Base-by-base conservation (phyloP, 2,113 vertebrate genomes). In the Thunnus thynnus region DNA sequence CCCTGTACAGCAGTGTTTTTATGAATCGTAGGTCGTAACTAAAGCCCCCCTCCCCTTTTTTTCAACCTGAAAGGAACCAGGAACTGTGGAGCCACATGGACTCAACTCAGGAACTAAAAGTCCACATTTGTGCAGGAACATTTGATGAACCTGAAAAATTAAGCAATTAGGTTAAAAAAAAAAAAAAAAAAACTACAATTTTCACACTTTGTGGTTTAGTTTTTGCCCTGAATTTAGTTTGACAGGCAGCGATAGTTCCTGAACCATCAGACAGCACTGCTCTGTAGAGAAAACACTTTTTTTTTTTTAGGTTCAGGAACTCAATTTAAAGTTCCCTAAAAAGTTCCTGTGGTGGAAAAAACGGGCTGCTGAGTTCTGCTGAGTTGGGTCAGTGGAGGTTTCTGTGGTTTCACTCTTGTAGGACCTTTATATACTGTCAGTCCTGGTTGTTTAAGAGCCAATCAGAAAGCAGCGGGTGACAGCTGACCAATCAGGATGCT, bases 401-500 rank as follows among this genome's bases (percentile, higher is more conserved):
- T 22, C 22, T 22, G 22, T 22, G 22, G 22, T 22, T 22, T 22
- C 22, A 22, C 22, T 22, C 22, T 22, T 22, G 22, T 22, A 22
- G 22, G 22, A 22, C 22, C 22, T 22, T n/a, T 55, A 7, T 66
- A 57, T 16, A 44, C 27, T 16, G 51, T 50, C 44, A 25, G 64
- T 46, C 63, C 63, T 30, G 27, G 27, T 30, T 9, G 51, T 18
- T 51, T 16, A 4, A 12, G 47, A 80, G 62, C 77, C 77, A 79
- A 60, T 83, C 48, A 32, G 64, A 72, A 51, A 5, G 32, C 32
- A 17, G 46, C 22, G 13, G 20, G 30, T 3, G 46, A 20, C 72
- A 55, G 77, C 77, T 66, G 17, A 22, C 73, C 65, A 76, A 66
- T 68, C 82, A n/a, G 61, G 72, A 36, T n/a, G 16, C 61, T 67